Evolutionary conservation across 1,140 invertebrate genomes (phyloP).

Genomic region (Neotoxoptera formosana): DNA sequence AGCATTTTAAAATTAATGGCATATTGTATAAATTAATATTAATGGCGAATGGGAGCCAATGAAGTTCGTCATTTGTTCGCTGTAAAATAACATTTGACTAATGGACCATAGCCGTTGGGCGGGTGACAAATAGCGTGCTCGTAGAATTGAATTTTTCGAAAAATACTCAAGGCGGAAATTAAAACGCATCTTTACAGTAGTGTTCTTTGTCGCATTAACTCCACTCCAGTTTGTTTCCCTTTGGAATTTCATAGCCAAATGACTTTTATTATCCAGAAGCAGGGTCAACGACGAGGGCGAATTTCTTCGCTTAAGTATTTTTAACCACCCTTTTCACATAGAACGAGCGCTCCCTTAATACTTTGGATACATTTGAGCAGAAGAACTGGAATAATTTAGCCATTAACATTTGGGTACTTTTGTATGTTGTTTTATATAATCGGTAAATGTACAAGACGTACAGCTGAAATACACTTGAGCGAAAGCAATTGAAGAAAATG

Average conservation of each 20-base stretch:
- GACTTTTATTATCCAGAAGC: slow-evolving; percentile 32
- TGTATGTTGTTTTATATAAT: background rate
- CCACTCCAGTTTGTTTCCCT: background rate
- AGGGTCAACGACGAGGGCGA: background rate
- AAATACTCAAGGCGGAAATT: slow-evolving; percentile 38
- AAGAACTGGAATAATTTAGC: slow-evolving; percentile 34
- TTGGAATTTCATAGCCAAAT: slow-evolving; percentile 48
- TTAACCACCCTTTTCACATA: slow-evolving; percentile 26
- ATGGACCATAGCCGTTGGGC: slow-evolving; percentile 25
- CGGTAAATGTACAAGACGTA: background rate
- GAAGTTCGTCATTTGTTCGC: slow-evolving; percentile 38
- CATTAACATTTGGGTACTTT: background rate
- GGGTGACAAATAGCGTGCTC: slow-evolving; percentile 44
- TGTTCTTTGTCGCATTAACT: slow-evolving; percentile 26
- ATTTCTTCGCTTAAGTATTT: slow-evolving; percentile 37
- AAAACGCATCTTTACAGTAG: slow-evolving; percentile 36
- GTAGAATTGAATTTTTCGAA: slow-evolving; percentile 8
- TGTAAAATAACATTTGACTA: slow-evolving; percentile 52
- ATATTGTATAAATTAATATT: slow-evolving; percentile 36
- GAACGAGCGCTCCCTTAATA: background rate
- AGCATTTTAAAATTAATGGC: background rate
- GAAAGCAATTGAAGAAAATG: background rate
- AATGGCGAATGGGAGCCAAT: slow-evolving; percentile 31
- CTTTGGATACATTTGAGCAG: background rate
- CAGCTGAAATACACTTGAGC: background rate